Percentiles rank a stretch among this genome's conserved stretches.
phyloP scores from a whole-genome alignment of 2,888 invertebrate genomes.

The Drosophila flavopinicola region DNA sequence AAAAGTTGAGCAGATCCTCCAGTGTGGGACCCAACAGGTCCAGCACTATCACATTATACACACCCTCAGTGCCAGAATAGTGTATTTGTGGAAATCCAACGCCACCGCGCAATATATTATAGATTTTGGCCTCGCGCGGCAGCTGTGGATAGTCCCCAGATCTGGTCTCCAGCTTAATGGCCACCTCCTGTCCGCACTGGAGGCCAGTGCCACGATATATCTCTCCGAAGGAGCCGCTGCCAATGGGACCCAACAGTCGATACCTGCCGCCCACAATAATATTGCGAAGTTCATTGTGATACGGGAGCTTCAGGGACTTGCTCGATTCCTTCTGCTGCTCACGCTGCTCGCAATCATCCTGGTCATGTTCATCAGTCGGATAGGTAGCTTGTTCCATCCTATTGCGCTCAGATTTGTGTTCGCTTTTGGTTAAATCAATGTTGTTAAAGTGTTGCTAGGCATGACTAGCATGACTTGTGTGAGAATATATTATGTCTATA shows the following conservation, averaged over 20 bases:
- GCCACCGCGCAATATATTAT: conserved; percentile 46
- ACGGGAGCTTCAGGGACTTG: conserved; percentile 3
- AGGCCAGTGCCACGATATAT: conserved; percentile 50
- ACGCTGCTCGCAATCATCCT: no score
- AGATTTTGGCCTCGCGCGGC: conserved; percentile 61
- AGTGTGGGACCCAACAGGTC: conserved; percentile 63
- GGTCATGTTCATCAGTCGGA: no score
- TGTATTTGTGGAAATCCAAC: conserved; percentile 55
- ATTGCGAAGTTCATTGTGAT: conserved; percentile 8
- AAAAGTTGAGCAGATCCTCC: conserved; percentile 64
- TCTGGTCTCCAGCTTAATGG: conserved; percentile 53
- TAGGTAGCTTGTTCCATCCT: conserved; percentile 38
- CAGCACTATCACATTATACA: conserved; percentile 61
- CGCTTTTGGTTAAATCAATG: conserved; percentile 25
- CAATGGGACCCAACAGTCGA: conserved; percentile 50
- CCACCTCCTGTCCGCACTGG: conserved; percentile 47
- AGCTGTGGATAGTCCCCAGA: conserved; percentile 35
- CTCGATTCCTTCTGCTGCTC: not conserved
- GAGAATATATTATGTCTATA: conserved; percentile 12
- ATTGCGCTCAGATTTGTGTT: not conserved
- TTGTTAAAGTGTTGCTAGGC: conserved; percentile 38
- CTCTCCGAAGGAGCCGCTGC: conserved; percentile 63
- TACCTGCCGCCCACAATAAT: conserved; percentile 57
- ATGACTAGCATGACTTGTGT: conserved; percentile 40
- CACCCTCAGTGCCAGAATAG: conserved; percentile 56